Base-by-base conservation (phyloP, 2,888 invertebrate species). In the Phalera bucephala region DNA sequence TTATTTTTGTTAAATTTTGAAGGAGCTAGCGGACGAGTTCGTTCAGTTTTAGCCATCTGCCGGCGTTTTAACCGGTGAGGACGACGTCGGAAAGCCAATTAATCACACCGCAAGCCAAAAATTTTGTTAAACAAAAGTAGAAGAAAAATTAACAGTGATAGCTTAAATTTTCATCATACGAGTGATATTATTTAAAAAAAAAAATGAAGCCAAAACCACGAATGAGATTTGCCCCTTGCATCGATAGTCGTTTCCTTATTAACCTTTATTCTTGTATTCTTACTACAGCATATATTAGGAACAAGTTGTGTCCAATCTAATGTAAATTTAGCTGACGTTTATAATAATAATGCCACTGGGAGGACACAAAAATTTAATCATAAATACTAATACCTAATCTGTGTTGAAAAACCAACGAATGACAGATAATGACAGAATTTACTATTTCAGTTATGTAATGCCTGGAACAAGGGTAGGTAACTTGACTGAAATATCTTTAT, bases 171-270 rank as follows among this genome's bases (percentile, higher is more conserved):
- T 82, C 77, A 79, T 81, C 75, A 86, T 85, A 84, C 87, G 72
- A 83, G 85, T 86, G 84, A 72, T 80, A 86, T 84, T 87, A 83
- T 80, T 80, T 45, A 61, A 57, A 60, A 51, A 51, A 55, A 43
- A 67, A 73, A 79, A 84, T 85, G 83, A 89, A 84, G 88, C 88
- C 87, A 86, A 87, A 87, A 88, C 86, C 88, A 86, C 86, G 81
- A 67, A 87, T 87, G 87, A 85, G 52, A 63, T 71, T 64, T 65
- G 66, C 69, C 70, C 72, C 66, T 65, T 56, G 52, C 64, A 48
- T 65, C 71, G 69, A 72, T 69, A 55, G 54, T 63, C 63, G 60
- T 56, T 51, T 19, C 17, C 10, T 36, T n/a, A n/a, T n/a, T n/a
- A n/a, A n/a, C n/a, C n/a, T n/a, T n/a, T n/a, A n/a, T n/a, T n/a